A percentile compares a stretch with the other conserved stretches of the same genome.
These are phyloP conservation scores for Cybosia mesomella DNA, from an alignment of 2,888 invertebrate species.

Conservation along the genomic window DNA sequence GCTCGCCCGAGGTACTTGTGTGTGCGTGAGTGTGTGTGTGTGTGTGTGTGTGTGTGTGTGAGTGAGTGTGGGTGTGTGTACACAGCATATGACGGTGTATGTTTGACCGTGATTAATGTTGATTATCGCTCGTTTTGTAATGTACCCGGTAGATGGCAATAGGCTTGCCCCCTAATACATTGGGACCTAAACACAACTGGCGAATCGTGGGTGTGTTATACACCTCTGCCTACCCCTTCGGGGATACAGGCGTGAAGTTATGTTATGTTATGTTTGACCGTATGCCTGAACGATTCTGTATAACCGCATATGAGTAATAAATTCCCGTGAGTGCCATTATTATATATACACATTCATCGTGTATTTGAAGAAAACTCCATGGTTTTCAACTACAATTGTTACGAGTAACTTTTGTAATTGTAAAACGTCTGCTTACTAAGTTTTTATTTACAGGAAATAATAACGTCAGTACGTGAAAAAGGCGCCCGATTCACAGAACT, in stretches of 20 bases:
- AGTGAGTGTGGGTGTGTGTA: background rate
- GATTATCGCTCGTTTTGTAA: too few relatives aligned
- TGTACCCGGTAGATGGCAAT: too few relatives aligned
- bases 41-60: background rate
- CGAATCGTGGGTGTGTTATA: too few relatives aligned
- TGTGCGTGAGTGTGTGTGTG: slow-evolving; percentile 18
- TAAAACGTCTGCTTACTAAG: background rate
- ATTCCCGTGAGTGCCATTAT: background rate
- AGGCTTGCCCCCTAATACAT: too few relatives aligned
- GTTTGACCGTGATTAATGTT: too few relatives aligned
- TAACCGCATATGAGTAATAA: background rate
- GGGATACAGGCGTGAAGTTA: too few relatives aligned
- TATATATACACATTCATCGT: background rate
- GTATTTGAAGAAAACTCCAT: too few relatives aligned
- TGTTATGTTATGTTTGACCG: too few relatives aligned
- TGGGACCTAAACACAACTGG: too few relatives aligned
- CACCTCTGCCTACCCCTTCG: too few relatives aligned
- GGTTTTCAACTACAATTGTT: too few relatives aligned
- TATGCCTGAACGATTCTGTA: background rate
- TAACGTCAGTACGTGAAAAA: slow-evolving; percentile 93
- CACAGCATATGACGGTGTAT: too few relatives aligned
- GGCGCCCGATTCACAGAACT: slow-evolving; percentile 95
- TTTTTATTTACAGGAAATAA: slow-evolving; percentile 90
- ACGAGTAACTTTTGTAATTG: background rate
- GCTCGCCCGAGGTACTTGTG: slow-evolving; percentile 90